Evolutionary conservation across 2,888 invertebrate species (phyloP).

Genomic region (Agonum fuliginosum): DNA sequence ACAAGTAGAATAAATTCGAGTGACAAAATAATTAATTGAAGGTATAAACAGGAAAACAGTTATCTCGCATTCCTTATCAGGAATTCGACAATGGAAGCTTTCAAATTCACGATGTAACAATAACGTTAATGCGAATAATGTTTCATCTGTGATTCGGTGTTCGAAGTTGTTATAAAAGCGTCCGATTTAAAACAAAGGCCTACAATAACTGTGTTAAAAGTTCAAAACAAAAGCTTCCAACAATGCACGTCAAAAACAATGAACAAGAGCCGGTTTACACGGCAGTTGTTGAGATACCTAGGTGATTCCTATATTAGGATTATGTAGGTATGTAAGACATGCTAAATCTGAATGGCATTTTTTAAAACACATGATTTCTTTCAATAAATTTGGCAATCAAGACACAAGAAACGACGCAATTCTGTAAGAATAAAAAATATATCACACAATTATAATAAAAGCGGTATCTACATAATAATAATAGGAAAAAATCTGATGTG

Average conservation of each 20-base stretch:
- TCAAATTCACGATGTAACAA: conserved; percentile 37
- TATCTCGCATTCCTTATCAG: conserved; percentile 43
- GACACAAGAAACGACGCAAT: too few species aligned
- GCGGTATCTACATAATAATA: too few species aligned
- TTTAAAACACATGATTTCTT: too few species aligned
- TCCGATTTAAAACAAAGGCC: conserved; percentile 40
- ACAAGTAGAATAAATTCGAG: conserved; percentile 23
- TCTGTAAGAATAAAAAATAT: too few species aligned
- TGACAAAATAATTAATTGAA: conserved; percentile 40
- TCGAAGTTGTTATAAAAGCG: conserved; percentile 42
- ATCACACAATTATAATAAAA: too few species aligned
- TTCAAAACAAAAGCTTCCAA: conserved; percentile 47
- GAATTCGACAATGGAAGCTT: conserved; percentile 38
- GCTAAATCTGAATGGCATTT: too few species aligned
- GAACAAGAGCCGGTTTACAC: conserved; percentile 14
- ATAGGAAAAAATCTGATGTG: too few species aligned
- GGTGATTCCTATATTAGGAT: too few species aligned
- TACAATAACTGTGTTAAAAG: conserved; percentile 47
- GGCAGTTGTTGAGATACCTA: conserved; percentile 17
- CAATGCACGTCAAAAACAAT: conserved; percentile 37
- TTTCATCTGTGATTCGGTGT: conserved; percentile 50
- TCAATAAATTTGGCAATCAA: too few species aligned
- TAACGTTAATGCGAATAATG: conserved; percentile 50
- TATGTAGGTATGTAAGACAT: too few species aligned
- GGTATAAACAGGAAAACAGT: conserved; percentile 39